Evolutionary conservation across 2,888 invertebrate species (phyloP).

Genomic region (Rhabditophanes sp.): DNA sequence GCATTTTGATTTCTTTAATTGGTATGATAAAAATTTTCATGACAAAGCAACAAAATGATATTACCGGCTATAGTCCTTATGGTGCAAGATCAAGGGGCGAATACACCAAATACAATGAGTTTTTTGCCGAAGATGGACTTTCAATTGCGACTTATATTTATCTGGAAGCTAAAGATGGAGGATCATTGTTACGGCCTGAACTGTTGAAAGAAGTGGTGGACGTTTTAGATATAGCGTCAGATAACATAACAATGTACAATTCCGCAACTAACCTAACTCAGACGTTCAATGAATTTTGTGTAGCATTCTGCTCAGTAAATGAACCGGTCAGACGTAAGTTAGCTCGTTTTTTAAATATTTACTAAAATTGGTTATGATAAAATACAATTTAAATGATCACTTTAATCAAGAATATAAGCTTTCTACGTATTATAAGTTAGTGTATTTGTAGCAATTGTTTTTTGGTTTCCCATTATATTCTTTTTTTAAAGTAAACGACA

Average conservation of each 20-base stretch:
- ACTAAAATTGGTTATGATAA: conserved; percentile 1
- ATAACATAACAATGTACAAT: conserved; percentile 22
- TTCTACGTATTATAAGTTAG: no score
- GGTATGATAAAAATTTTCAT: conserved; percentile 24
- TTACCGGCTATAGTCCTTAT: conserved; percentile 28
- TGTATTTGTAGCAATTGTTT: no score
- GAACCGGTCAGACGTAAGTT: conserved; percentile 29
- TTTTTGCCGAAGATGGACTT: conserved; percentile 16
- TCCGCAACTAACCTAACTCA: conserved; percentile 12
- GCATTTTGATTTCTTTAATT: conserved; percentile 22
- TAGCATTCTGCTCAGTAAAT: conserved; percentile 24
- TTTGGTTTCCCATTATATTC: no score
- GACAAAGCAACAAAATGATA: conserved; percentile 28
- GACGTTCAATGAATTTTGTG: conserved; percentile 26
- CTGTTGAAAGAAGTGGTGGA: conserved; percentile 32
- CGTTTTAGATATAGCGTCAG: conserved; percentile 24
- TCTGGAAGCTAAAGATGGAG: conserved; percentile 34
- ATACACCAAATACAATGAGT: conserved; percentile 19
- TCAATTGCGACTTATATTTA: conserved; percentile 29
- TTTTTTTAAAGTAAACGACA: no score
- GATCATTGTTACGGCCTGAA: conserved; percentile 30
- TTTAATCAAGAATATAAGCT: neutral
- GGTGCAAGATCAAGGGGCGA: conserved; percentile 28
- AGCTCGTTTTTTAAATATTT: conserved; percentile 5
- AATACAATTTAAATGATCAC: conserved; percentile 1